Evolutionary conservation across 2,888 invertebrate species (phyloP).

Genomic region (Beris morrisii): DNA sequence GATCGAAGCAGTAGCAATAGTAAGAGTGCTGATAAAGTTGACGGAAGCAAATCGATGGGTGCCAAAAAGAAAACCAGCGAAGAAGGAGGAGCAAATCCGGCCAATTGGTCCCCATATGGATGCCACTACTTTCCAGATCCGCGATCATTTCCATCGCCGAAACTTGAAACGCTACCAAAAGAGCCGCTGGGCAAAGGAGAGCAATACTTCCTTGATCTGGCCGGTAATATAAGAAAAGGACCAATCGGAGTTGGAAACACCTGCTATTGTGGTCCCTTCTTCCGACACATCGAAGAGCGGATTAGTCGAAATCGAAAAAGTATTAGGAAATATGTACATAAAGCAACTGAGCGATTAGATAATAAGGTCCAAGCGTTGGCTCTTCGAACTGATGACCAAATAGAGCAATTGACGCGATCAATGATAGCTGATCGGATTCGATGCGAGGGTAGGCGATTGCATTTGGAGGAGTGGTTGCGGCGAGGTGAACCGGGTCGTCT

Average conservation of each 20-base stretch:
- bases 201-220: conserved; percentile 92
- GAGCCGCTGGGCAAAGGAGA: conserved; percentile 86
- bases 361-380: conserved; percentile 80
- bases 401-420: conserved; percentile 65
- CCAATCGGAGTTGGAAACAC: conserved; percentile 92
- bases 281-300: conserved; percentile 83
- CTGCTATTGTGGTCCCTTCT: conserved; percentile 90
- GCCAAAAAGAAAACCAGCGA: conserved; percentile 60
- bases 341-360: conserved; percentile 77
- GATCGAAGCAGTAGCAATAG: conserved; percentile 43
- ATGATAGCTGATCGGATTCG: conserved; percentile 52
- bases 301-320: conserved; percentile 72
- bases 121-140: conserved; percentile 89
- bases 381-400: conserved; percentile 70
- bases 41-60: conserved; percentile 47
- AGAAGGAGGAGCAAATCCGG: conserved; percentile 49
- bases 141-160: conserved; percentile 81
- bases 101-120: conserved; percentile 86
- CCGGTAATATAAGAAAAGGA: conserved; percentile 93
- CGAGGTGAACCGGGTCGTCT: conserved; percentile 66
- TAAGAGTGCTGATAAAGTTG: conserved; percentile 33
- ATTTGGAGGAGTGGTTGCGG: conserved; percentile 71
- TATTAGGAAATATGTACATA: conserved; percentile 65
- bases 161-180: conserved; percentile 80
- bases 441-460: conserved; percentile 62